Conservation (phyloP, 2,113 vertebrate genomes). For the Athene cunicularia region DNA sequence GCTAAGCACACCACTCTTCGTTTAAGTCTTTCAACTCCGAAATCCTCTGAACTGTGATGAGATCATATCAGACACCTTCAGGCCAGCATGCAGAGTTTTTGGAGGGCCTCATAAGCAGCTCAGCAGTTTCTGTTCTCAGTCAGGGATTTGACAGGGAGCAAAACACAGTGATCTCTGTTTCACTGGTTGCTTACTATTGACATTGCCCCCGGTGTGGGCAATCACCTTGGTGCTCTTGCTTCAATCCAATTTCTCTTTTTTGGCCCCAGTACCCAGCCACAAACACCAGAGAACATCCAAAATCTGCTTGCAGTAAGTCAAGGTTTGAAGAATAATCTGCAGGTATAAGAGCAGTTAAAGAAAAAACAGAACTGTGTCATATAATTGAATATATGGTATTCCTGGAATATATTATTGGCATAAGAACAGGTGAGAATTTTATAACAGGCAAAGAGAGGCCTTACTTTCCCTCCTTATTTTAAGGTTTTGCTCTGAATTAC, state of each 20-base stretch:
- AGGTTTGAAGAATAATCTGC: not conserved
- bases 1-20: not conserved
- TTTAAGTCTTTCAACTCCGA: not conserved
- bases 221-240: not conserved
- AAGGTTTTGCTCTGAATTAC: not conserved
- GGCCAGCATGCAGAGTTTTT: not conserved
- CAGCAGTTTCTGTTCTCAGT: not conserved
- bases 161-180: not conserved
- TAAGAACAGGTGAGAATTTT: not conserved
- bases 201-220: fast-evolving
- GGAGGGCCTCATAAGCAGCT: not conserved
- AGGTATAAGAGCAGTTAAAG: not conserved
- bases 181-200: not conserved
- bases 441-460: not conserved
- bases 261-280: not conserved
- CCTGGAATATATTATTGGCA: not conserved
- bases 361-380: not conserved
- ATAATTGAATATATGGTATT: not conserved
- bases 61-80: not conserved
- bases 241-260: not conserved
- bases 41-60: not conserved
- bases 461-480: not conserved
- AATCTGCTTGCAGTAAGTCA: not conserved
- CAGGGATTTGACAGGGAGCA: not conserved
- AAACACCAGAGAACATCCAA: not conserved